A percentile compares a stretch with the other conserved stretches of the same genome.
These are phyloP conservation scores for Hipposideros armiger DNA, from an alignment of 2,113 vertebrate genomes.

Conservation along the genomic window DNA sequence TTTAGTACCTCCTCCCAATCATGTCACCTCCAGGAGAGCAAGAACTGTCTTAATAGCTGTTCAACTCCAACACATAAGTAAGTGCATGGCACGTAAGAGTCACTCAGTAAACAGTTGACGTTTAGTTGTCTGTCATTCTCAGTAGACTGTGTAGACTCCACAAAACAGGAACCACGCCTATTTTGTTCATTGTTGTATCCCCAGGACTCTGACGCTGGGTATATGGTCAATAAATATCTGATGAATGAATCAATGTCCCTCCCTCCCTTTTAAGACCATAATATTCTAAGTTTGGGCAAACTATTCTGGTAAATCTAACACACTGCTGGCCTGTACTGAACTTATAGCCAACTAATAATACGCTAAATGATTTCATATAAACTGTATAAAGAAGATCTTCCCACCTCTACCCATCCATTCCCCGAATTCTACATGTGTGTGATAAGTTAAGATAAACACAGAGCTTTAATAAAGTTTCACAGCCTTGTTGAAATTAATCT, in stretches of 20 bases:
- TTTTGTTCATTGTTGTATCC: neutral
- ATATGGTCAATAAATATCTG: neutral
- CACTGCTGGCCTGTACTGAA: neutral
- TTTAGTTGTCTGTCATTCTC: constrained; percentile 13
- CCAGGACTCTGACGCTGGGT: neutral
- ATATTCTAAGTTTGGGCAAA: neutral
- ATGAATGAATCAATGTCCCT: neutral
- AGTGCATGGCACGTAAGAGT: neutral
- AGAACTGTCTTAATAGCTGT: neutral
- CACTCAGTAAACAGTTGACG: neutral
- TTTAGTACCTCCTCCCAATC: neutral
- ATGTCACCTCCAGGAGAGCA: neutral
- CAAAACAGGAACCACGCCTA: neutral
- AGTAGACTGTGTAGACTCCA: neutral
- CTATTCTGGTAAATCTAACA: neutral
- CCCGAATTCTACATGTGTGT: neutral
- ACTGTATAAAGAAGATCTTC: constrained; percentile 20
- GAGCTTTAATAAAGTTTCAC: constrained; percentile 20
- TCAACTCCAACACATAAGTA: neutral
- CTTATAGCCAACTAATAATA: neutral
- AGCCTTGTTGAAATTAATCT: constrained; percentile 35
- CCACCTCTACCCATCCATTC: neutral
- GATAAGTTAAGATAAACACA: constrained; percentile 5
- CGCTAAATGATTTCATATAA: neutral
- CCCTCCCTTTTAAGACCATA: neutral